Evolutionary conservation across 2,797 vertebrate genomes (phyloP).

Genomic region (Siniperca obscura): DNA sequence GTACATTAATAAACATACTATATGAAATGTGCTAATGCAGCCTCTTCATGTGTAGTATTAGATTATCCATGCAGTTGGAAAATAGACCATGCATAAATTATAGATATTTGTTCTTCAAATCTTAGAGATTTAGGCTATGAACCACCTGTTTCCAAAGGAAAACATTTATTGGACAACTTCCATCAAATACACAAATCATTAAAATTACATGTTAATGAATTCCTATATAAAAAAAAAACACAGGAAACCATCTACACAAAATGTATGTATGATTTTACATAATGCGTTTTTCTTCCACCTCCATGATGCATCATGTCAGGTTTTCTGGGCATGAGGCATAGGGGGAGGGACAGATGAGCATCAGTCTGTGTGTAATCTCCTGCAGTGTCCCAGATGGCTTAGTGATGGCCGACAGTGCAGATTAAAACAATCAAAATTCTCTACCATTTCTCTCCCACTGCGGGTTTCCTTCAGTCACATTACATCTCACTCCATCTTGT

Average conservation of each 20-base stretch:
- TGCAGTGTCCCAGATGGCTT: conserved; percentile 86
- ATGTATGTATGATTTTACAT: conserved; percentile 35
- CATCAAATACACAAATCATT: conserved; percentile 6
- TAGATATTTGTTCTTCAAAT: not conserved
- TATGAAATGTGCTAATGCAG: not conserved
- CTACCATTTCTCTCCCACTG: conserved; percentile 52
- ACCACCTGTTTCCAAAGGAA: not conserved
- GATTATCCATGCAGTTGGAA: not conserved
- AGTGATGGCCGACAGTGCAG: conserved; percentile 77
- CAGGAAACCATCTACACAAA: not conserved
- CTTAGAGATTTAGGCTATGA: not conserved
- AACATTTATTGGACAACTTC: not conserved
- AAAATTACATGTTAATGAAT: not conserved
- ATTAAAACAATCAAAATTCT: conserved; percentile 81
- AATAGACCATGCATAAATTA: not conserved
- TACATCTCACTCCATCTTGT: conserved; percentile 35
- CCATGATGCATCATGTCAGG: conserved; percentile 54
- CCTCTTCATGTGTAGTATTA: not conserved
- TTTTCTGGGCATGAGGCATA: conserved; percentile 51
- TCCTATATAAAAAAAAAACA: not conserved
- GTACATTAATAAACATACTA: not conserved
- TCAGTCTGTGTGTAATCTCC: conserved; percentile 81
- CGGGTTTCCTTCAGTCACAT: conserved; percentile 40
- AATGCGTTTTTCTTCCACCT: conserved; percentile 29
- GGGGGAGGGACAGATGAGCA: conserved; percentile 68